These are phyloP conservation scores for Eupithecia subumbrata DNA, from an alignment of 2,888 invertebrate species.

Conservation along the genomic window DNA sequence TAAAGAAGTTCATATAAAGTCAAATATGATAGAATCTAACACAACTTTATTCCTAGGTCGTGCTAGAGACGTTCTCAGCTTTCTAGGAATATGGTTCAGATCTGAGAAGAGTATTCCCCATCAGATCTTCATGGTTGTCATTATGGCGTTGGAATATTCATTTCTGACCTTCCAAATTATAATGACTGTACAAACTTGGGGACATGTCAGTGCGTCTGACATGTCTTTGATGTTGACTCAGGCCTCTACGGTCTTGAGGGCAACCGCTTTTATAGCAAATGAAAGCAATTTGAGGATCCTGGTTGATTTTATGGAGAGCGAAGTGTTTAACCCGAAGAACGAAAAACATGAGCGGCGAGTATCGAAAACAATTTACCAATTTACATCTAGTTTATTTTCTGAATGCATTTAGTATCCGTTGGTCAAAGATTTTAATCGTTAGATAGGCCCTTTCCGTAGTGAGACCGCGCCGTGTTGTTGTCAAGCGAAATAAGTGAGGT, in stretches of 20 bases:
- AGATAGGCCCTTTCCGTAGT: no score
- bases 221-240: constrained; percentile 4
- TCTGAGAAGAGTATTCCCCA: not conserved
- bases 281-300: constrained; percentile 1
- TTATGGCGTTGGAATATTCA: not conserved
- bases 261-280: not conserved
- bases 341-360: constrained; percentile 16
- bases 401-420: not conserved
- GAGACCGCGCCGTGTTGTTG: no score
- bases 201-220: not conserved
- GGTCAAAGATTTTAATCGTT: no score
- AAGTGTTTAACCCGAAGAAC: not conserved
- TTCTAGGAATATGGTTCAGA: not conserved
- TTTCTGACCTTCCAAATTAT: constrained; percentile 10
- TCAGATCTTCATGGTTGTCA: constrained; percentile 2
- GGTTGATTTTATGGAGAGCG: constrained; percentile 6
- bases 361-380: not conserved
- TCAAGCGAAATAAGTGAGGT: no score
- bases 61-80: not conserved
- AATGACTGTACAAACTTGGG: not conserved
- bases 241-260: not conserved
- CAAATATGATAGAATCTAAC: constrained; percentile 5
- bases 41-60: constrained; percentile 1
- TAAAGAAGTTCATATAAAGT: not conserved
- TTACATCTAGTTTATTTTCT: not conserved